Evolutionary conservation across 2,888 invertebrate species (phyloP).

Genomic region (Falcaria lacertinaria): DNA sequence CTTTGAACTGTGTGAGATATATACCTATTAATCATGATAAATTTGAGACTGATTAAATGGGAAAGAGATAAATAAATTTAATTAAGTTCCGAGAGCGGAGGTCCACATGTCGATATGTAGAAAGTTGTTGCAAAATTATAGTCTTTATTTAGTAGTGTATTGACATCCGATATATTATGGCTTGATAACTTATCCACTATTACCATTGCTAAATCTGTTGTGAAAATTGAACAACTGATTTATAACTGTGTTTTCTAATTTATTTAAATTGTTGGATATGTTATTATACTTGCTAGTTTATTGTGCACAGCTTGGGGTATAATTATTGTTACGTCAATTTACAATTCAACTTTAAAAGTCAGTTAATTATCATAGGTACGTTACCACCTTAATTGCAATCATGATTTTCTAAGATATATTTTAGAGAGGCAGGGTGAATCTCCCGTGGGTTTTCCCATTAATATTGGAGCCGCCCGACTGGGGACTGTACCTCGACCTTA

Average conservation of each 20-base stretch:
- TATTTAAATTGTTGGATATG: background rate
- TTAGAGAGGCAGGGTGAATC: too few species aligned
- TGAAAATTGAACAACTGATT: background rate
- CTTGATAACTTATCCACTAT: background rate
- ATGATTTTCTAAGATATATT: too few species aligned
- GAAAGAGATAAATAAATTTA: slow-evolving; percentile 36
- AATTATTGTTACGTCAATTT: too few species aligned
- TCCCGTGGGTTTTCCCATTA: too few species aligned
- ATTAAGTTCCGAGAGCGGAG: slow-evolving; percentile 30
- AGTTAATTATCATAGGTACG: too few species aligned
- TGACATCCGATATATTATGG: background rate
- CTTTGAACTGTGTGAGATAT: slow-evolving; percentile 2
- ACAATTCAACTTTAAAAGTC: too few species aligned
- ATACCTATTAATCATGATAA: slow-evolving; percentile 30
- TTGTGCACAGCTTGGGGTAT: too few species aligned
- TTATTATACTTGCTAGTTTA: too few species aligned
- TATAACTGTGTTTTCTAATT: background rate
- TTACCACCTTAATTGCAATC: too few species aligned
- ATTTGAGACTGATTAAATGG: slow-evolving; percentile 30
- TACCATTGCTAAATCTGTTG: background rate
- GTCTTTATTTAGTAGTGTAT: slow-evolving; percentile 11
- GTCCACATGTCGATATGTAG: slow-evolving; percentile 33
- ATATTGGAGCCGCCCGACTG: too few species aligned
- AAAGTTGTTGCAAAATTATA: slow-evolving; percentile 43
- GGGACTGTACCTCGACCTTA: too few species aligned